Base-by-base conservation (phyloP, 1,140 invertebrate genomes). In the Hypsibius dujardini region DNA sequence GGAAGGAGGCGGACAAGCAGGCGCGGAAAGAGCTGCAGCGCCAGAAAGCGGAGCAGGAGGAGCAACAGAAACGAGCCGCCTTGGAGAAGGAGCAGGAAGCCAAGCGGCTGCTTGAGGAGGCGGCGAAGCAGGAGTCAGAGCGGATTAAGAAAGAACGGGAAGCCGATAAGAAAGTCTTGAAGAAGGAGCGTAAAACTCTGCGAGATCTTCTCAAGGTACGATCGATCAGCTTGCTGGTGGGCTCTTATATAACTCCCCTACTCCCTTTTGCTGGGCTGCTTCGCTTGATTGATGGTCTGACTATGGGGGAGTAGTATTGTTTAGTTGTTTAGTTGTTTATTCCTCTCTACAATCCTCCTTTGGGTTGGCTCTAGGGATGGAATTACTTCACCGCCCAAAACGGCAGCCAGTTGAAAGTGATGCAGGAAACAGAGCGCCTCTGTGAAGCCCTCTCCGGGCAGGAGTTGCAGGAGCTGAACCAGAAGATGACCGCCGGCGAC, bases 61-160 rank as follows among this genome's bases (percentile, higher is more conserved):
- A 75, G 15, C 72, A 82, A 79, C 77, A 74, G 75, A 75, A 75
- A 71, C 73, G 76, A 74, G 77, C 80, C 76, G 77, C 76, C 70
- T 69, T 79, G 72, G 78, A 80, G 75, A 77, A 76, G 72, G 78
- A 86, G 75, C 84, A 82, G 74, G 83, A 83, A 74, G 79, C 82
- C 69, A 78, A 86, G 70, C 87, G 89, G 74, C 89, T 87, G 77
- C 89, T 93, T 75, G 87, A 88, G 73, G 86, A 86, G 40, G 89
- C 92, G 74, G 86, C 86, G 14, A 88, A 86, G 69, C 87, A 88
- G 76, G 86, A 86, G 76, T 90, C 87, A 70, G 89, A 92, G 72
- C 86, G 85, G 47, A 84, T 88, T 1, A 88, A 92, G 74, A 90
- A 92, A 74, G 90, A 95, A 77, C 86, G 89, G 72, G 89, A 94